Evolutionary conservation across 2,797 vertebrate species (phyloP).

Genomic region (Silurus aristotelis): DNA sequence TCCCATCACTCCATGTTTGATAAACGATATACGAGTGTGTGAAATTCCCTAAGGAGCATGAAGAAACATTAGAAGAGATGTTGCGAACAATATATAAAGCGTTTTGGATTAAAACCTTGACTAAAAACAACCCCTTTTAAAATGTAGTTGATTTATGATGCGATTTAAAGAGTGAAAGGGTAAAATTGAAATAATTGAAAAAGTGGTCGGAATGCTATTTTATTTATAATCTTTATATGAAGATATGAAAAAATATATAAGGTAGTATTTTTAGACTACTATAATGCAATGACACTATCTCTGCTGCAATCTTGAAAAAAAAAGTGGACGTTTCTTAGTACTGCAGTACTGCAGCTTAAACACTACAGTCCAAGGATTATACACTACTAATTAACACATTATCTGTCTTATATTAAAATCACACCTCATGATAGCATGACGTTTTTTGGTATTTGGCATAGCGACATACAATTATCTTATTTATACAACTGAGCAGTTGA

Average conservation of each 20-base stretch:
- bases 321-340: no score
- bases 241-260: background rate
- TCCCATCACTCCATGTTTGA: conserved; percentile 48
- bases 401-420: background rate
- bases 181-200: background rate
- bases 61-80: background rate
- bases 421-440: background rate
- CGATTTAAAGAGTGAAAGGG: background rate
- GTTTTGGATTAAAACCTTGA: background rate
- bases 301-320: background rate
- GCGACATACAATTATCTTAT: no score
- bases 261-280: background rate
- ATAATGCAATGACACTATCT: background rate
- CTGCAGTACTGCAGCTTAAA: background rate
- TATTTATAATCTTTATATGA: background rate
- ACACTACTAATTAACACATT: background rate
- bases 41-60: conserved; percentile 40
- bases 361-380: background rate
- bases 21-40: conserved; percentile 49
- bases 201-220: no score
- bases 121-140: background rate
- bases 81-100: background rate
- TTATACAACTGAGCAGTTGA: no score
- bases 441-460: background rate
- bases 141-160: background rate